Base-by-base conservation (phyloP, 1,140 invertebrate species). In the Rhizoglyphus robini region DNA sequence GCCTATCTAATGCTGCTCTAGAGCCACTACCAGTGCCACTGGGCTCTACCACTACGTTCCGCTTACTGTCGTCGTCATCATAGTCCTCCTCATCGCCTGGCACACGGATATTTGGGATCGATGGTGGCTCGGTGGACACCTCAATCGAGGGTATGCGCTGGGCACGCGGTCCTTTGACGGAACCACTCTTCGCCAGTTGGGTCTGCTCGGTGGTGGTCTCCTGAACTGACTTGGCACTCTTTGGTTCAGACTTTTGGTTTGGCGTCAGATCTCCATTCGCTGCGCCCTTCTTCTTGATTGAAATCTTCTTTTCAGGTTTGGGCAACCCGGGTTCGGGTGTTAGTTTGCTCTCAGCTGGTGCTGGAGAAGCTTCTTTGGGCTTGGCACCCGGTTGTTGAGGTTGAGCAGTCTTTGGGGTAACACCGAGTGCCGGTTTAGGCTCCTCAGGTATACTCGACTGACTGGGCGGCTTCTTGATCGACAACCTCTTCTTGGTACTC, bases 371-470 rank as follows among this genome's bases (percentile, higher is more conserved):
- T 41, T 41, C 36, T 41, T 41, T 41, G 8, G 36, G 36, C 18
- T 41, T 5, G 15, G 58, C 3, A 15, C 3, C 13, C 18, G 32
- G n/a, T 32, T 8, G 86, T 86, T 38, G 85, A 83, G 18, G 11
- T 30, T 18, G n/a, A 23, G 23, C 32, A n/a, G 59, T 18, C 11
- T 29, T 46, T 11, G 32, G 3, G 20, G 61, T 63, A n/a, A 30
- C 5, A 5, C 5, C 58, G 8, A 34, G 13, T 23, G 32, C 23
- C 34, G 61, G 59, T 31, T 29, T 30, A 57, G 51, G 31, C 61
- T 71, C 67, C 36, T 65, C 47, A 3, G 51, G 41, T 30, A 25
- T 49, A 11, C 30, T 27, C 32, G 25, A 29, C 27, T 23, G 41
- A 36, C 4, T 60, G 29, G 74, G 68, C 63, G 74, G 69, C 30